These are phyloP conservation scores for Okamejei kenojei DNA, from an alignment of 2,797 vertebrate species.

Conservation along the genomic window DNA sequence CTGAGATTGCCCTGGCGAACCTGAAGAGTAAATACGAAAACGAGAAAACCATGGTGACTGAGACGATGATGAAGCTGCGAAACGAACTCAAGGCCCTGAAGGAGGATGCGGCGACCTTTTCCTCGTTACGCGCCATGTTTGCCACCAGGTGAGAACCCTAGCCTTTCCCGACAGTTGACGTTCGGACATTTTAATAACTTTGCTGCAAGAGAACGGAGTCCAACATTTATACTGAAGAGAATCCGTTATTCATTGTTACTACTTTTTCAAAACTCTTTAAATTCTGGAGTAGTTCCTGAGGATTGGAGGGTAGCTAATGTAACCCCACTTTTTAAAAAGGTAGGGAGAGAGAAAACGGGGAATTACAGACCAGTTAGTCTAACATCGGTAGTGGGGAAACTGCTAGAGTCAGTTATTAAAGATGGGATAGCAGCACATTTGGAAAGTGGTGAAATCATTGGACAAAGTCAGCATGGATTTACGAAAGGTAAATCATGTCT, in stretches of 20 bases:
- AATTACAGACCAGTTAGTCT: no score
- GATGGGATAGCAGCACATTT: no score
- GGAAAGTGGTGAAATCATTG: no score
- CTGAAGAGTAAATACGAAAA: conserved; percentile 98
- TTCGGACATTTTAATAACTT: not conserved
- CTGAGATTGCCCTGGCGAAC: conserved; percentile 87
- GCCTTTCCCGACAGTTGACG: not conserved
- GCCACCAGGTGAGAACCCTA: conserved; percentile 76
- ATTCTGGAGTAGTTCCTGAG: no score
- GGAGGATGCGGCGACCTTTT: conserved; percentile 97
- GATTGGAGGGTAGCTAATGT: no score
- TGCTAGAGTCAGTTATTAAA: no score
- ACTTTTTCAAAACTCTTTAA: no score
- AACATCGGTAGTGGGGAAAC: no score
- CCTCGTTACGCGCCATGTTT: conserved; percentile 95
- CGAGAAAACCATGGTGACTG: conserved; percentile 93
- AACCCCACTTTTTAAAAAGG: no score
- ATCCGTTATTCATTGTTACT: not conserved
- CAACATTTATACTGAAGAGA: not conserved
- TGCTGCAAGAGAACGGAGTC: not conserved
- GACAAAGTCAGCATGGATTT: no score
- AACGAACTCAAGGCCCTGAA: conserved; percentile 96
- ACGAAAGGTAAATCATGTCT: no score
- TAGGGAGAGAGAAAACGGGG: no score
- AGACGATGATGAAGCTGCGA: conserved; percentile 95